Evolutionary conservation across 1,140 invertebrate genomes (phyloP), one percentile per base, ranked within the genome.

Genomic region (Leptinotarsa texana): DNA sequence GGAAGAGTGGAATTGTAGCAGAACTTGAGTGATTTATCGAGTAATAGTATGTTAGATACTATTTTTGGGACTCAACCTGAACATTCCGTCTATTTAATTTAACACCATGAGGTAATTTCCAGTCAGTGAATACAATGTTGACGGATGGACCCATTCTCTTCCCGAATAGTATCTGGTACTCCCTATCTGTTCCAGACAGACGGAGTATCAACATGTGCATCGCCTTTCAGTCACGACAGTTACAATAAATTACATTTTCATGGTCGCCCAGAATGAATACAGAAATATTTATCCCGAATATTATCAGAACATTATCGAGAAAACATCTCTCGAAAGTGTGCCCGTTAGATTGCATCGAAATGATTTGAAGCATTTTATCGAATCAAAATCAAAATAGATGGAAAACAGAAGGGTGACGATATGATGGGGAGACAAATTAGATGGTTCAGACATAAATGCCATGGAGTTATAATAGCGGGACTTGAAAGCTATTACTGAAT

Each of bases 241-340:
- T 57, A 15, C 1, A 3, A 57, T 17, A n/a, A 57, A 57, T 57
- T 57, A 57, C 51, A 18, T 57, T 57, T 57, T 57, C n/a, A 57
- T 57, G n/a, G 51, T 2, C 4, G 15, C 17, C 51, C 51, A 17
- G 17, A 57, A 57, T 57, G 51, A 57, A 57, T 57, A 17, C 3
- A 57, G 51, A 57, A 57, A 57, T 17, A 18, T 57, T 57, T 57
- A 57, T 57, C 51, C n/a, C n/a, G 51, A 57, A 57, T 57, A 57
- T 57, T 57, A 57, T 57, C 51, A 57, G 51, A 57, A 57, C 51
- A 57, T 57, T 17, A 57, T 57, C 51, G 51, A 18, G 17, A 57
- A 57, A 18, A 17, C 17, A 18, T 57, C 13, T 57, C n/a, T 57
- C 51, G 51, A 13, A 57, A 57, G 51, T 18, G 51, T 57, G 51